Evolutionary conservation across 2,113 vertebrate species (phyloP).

Genomic region (Corythornis madagascariensis): DNA sequence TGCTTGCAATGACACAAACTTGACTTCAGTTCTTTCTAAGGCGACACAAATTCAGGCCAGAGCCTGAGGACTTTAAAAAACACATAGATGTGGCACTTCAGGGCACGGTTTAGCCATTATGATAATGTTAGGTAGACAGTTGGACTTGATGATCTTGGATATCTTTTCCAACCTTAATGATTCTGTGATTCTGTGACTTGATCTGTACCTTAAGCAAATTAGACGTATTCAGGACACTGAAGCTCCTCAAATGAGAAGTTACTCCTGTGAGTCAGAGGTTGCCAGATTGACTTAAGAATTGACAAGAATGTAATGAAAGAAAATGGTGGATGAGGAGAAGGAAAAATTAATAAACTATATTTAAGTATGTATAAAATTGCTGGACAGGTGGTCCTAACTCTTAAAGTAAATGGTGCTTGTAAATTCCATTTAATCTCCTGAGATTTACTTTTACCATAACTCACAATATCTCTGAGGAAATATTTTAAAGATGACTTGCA

Average conservation of each 20-base stretch:
- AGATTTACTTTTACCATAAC: constrained; percentile 31
- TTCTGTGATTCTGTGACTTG: not conserved
- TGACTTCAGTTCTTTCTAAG: not conserved
- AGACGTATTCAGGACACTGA: not conserved
- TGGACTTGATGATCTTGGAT: too few relatives aligned
- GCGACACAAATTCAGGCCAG: not conserved
- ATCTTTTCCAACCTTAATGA: too few relatives aligned
- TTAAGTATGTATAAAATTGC: constrained; percentile 29
- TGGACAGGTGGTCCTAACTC: constrained; percentile 39
- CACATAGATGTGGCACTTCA: too few relatives aligned
- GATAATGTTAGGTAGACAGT: too few relatives aligned
- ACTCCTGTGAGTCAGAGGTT: not conserved
- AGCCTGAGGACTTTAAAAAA: not conserved
- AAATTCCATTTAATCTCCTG: constrained; percentile 62
- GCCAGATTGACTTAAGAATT: not conserved
- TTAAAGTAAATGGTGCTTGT: constrained; percentile 63
- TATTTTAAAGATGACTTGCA: constrained; percentile 51
- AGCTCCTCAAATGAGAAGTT: not conserved
- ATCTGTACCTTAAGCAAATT: not conserved
- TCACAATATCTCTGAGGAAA: constrained; percentile 40
- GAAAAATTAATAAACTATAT: constrained; percentile 41
- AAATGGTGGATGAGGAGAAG: not conserved
- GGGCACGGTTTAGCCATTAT: too few relatives aligned
- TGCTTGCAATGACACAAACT: not conserved
- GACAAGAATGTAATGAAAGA: not conserved